Evolutionary conservation across 2,888 invertebrate genomes (phyloP).

Genomic region (Dinocampus coccinellae): DNA sequence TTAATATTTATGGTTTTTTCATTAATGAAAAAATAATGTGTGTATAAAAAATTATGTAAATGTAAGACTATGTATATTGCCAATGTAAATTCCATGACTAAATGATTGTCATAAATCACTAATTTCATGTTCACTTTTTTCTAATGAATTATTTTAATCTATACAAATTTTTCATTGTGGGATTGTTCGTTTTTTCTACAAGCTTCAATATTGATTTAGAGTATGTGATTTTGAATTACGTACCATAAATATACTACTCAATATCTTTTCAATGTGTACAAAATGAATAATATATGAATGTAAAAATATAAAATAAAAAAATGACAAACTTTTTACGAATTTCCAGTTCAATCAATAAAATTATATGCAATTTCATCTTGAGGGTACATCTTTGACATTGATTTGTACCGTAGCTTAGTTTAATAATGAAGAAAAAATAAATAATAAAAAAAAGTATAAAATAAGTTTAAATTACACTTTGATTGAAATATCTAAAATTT

Average conservation of each 20-base stretch:
- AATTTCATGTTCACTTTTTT: background rate
- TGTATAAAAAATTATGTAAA: background rate
- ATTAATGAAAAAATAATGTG: background rate
- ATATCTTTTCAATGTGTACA: background rate
- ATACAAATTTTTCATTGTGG: background rate
- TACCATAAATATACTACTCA: background rate
- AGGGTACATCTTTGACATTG: background rate
- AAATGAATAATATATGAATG: background rate
- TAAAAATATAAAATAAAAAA: background rate
- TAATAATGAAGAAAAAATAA: no score
- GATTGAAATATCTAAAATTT: background rate
- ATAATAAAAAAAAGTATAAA: background rate
- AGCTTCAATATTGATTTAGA: background rate
- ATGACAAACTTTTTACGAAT: background rate
- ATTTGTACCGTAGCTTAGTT: constrained; percentile 1
- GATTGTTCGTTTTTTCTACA: background rate
- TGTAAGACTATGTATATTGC: background rate
- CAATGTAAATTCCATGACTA: background rate
- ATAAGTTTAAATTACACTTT: background rate
- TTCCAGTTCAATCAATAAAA: background rate
- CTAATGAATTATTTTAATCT: background rate
- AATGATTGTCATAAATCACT: background rate
- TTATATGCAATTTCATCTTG: background rate
- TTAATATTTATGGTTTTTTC: background rate
- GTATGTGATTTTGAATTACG: background rate